phyloP scores from a whole-genome alignment of 2,888 invertebrate species.

The Netelia fuscicornis region DNA sequence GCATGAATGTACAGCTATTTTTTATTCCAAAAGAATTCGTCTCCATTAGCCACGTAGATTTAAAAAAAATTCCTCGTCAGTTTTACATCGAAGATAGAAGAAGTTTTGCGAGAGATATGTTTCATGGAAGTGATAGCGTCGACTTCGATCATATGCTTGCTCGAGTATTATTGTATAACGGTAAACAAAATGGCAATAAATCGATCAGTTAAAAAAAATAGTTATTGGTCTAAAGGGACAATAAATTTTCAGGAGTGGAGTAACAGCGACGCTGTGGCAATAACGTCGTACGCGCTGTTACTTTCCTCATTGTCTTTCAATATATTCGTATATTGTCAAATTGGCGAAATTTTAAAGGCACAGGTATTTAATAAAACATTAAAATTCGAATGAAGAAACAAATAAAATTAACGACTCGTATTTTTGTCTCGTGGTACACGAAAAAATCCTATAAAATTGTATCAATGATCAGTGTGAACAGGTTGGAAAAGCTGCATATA shows the following conservation, averaged over 20 bases:
- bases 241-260: constrained; percentile 15
- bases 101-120: constrained; percentile 11
- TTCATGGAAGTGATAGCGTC: constrained; percentile 10
- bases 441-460: neutral
- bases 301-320: constrained; percentile 12
- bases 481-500: constrained; percentile 13
- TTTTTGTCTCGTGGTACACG: neutral
- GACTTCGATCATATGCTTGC: constrained; percentile 16
- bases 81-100: neutral
- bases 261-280: constrained; percentile 10
- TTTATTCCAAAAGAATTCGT: too few species aligned
- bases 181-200: neutral
- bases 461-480: neutral
- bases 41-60: neutral
- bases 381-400: constrained; percentile 18
- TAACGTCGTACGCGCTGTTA: neutral
- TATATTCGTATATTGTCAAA: constrained; percentile 22
- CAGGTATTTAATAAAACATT: constrained; percentile 5
- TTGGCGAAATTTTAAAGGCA: constrained; percentile 16
- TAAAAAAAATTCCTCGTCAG: neutral
- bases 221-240: neutral
- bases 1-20: too few species aligned
- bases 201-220: neutral
- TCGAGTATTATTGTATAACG: constrained; percentile 17
- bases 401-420: constrained; percentile 19